Percentiles rank a stretch among this genome's conserved stretches.
Conservation (phyloP, 1,140 invertebrate species). For the Drosophila teissieri region DNA sequence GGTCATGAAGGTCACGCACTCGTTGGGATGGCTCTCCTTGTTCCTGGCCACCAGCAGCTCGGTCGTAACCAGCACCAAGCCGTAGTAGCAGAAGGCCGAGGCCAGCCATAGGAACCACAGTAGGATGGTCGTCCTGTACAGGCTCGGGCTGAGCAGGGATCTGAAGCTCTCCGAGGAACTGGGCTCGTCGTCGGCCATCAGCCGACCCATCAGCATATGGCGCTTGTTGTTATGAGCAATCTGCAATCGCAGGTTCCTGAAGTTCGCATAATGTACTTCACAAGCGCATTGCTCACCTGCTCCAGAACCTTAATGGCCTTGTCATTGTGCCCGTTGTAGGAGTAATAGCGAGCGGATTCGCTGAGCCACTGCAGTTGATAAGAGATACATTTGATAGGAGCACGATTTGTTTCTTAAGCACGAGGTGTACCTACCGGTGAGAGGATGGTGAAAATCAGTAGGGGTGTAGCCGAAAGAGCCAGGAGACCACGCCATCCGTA, state of each 20-base stretch:
- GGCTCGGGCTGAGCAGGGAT: slow-evolving; percentile 92
- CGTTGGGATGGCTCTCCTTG: slow-evolving; percentile 64
- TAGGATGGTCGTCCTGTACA: slow-evolving; percentile 92
- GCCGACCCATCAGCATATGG: slow-evolving; percentile 93
- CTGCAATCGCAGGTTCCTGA: slow-evolving; percentile 29
- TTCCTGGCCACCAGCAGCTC: slow-evolving; percentile 90
- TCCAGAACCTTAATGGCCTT: slow-evolving; percentile 94
- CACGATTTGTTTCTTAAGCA: not conserved
- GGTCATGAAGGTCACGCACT: slow-evolving; percentile 88
- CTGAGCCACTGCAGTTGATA: slow-evolving; percentile 30
- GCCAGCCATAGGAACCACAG: slow-evolving; percentile 98
- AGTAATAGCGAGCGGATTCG: slow-evolving; percentile 93
- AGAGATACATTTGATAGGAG: not conserved
- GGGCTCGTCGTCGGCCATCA: slow-evolving; percentile 92
- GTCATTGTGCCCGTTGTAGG: slow-evolving; percentile 93
- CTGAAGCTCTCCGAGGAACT: slow-evolving; percentile 89
- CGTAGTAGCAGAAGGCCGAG: slow-evolving; percentile 98
- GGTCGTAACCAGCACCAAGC: slow-evolving; percentile 97
- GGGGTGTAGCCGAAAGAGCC: slow-evolving; percentile 93
- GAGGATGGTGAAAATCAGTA: slow-evolving; percentile 92
- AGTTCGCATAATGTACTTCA: too few species aligned
- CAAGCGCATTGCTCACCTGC: slow-evolving; percentile 86
- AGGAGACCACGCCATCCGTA: slow-evolving; percentile 96
- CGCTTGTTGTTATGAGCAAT: slow-evolving; percentile 94
- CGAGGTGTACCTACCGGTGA: slow-evolving; percentile 79